Evolutionary conservation across 2,113 vertebrate species (phyloP).

Genomic region (Rhinolophus sinicus): DNA sequence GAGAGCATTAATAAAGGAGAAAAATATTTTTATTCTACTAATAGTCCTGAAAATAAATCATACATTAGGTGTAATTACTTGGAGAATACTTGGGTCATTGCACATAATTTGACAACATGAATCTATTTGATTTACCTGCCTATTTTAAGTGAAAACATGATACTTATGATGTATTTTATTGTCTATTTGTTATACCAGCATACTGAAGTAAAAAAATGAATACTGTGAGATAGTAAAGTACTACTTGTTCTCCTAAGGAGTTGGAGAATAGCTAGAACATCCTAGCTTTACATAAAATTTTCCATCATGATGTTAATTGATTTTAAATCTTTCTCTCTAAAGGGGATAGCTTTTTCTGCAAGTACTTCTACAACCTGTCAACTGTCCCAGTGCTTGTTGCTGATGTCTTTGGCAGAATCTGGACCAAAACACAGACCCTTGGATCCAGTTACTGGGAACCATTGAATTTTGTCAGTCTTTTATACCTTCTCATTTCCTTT

Average conservation of each 20-base stretch:
- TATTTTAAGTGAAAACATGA: constrained; percentile 58
- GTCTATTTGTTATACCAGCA: background rate
- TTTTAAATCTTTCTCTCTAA: background rate
- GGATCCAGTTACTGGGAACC: background rate
- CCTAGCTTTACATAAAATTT: background rate
- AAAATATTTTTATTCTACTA: constrained; percentile 70
- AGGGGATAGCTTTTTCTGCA: background rate
- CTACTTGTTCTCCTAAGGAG: background rate
- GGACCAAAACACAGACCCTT: background rate
- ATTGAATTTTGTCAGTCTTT: background rate
- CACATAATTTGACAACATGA: constrained; percentile 45
- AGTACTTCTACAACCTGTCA: background rate
- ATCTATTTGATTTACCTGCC: constrained; percentile 40
- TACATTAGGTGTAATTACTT: constrained; percentile 61
- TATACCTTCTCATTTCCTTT: background rate
- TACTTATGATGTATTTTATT: background rate
- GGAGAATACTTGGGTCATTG: constrained; percentile 49
- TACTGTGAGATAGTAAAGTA: background rate
- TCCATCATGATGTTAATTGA: background rate
- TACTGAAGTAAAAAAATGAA: background rate
- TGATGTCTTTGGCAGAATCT: background rate
- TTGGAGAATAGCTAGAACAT: background rate
- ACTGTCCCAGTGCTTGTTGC: accelerated
- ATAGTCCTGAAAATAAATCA: constrained; percentile 60
- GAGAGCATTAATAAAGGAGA: constrained; percentile 65